A percentile compares a stretch with the other conserved stretches of the same genome.
Conservation (phyloP, 2,888 invertebrate genomes). For the Sphaeridia pumilis region DNA sequence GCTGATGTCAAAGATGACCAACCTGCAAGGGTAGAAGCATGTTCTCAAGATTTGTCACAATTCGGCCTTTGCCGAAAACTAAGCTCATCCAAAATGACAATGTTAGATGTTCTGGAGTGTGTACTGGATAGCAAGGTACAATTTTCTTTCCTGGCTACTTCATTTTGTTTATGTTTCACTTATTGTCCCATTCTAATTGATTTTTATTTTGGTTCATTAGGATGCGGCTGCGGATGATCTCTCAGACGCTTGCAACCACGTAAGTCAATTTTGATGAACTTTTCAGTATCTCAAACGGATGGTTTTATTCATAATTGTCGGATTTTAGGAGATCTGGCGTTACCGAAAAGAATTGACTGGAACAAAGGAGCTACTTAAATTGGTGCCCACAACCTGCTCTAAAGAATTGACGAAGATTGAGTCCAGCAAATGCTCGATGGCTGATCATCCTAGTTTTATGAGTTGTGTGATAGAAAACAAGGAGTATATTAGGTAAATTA, state of each 20-base stretch:
- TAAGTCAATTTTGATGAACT: conserved; percentile 5
- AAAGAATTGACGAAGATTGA: conserved; percentile 43
- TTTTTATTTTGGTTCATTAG: too few relatives aligned
- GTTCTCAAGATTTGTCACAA: too few relatives aligned
- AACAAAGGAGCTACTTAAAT: conserved; percentile 46
- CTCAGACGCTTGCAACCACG: conserved; percentile 37
- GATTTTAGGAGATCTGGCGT: conserved; percentile 52
- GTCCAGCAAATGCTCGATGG: conserved; percentile 4
- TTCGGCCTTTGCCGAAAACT: background rate
- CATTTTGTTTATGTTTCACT: conserved; percentile 9
- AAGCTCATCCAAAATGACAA: conserved; percentile 13
- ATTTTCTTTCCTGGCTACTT: conserved; percentile 1
- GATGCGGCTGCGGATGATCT: conserved; percentile 42
- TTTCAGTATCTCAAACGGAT: background rate
- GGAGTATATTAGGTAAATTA: conserved; percentile 44
- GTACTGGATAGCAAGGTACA: conserved; percentile 53
- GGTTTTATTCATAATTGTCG: background rate
- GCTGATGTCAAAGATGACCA: too few relatives aligned
- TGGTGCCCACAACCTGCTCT: conserved; percentile 49
- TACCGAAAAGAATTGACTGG: conserved; percentile 51
- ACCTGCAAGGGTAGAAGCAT: too few relatives aligned
- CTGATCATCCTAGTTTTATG: conserved; percentile 40
- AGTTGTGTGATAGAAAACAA: conserved; percentile 56
- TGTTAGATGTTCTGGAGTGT: conserved; percentile 57
- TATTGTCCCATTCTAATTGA: too few relatives aligned